Evolutionary conservation across 2,888 invertebrate genomes (phyloP), one percentile per base, ranked within the genome.

Genomic region (Nymphalis polychloros): DNA sequence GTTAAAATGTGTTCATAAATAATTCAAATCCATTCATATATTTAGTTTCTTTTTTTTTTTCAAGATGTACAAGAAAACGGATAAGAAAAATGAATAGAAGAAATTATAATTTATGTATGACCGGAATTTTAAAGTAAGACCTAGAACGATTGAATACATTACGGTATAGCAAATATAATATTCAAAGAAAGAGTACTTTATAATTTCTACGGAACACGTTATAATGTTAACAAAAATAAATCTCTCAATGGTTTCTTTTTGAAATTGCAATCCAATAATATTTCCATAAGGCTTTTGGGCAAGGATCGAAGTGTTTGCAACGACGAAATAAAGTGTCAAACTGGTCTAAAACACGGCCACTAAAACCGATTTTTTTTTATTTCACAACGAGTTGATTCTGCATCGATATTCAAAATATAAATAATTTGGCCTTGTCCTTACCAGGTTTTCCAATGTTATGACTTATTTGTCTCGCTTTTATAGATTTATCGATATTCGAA

Each of bases 381-480:
- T 71, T 70, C 67, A 67, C 70, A 76, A 80, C 79, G 74, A 75
- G 80, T 80, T 77, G 79, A 82, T 82, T 82, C 84, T 84, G 84
- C 84, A 77, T 81, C 78, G 79, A 78, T 80, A 75, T 70, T 68
- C 72, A 77, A 75, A 75, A 78, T 83, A 84, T 82, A 79, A 82
- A 83, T 73, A 77, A 71, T 60, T 66, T 76, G 83, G 83, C 83
- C 84, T 85, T 84, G 89, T 84, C 86, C 86, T 87, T 84, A 84
- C 84, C 82, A 72, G 82, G 76, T 82, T 77, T 79, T 76, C 83
- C 86, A 89, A 90, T 89, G 88, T 91, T 92, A 90, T 90, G 91
- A 92, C 92, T 90, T 90, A 90, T 90, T 89, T 88, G 90, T 89
- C 90, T 88, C 86, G 84, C 77, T 76, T 78, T 75, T 75, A 73